Percentiles rank a stretch among this genome's conserved stretches.
phyloP scores from a whole-genome alignment of 2,888 invertebrate genomes.

The Acrobasis consociella region DNA sequence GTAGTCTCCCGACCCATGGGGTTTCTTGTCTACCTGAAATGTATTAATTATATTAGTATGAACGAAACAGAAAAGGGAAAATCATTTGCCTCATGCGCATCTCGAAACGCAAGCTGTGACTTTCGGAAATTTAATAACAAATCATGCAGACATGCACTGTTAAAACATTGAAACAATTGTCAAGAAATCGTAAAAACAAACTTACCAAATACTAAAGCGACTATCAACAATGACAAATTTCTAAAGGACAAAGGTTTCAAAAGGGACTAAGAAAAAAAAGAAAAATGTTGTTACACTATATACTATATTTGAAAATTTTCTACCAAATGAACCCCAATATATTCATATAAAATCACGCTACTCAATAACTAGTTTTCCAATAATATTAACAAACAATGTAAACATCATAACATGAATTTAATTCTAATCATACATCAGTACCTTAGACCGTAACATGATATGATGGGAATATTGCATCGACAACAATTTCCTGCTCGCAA shows the following conservation, averaged over 20 bases:
- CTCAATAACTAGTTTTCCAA: conserved; percentile 72
- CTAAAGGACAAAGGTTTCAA: conserved; percentile 31
- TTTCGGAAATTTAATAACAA: conserved; percentile 35
- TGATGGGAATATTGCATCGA: conserved; percentile 71
- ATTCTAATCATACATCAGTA: conserved; percentile 64
- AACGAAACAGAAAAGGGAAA: conserved; percentile 67
- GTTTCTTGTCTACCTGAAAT: conserved; percentile 80
- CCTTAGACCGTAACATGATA: conserved; percentile 65
- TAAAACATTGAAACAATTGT: conserved; percentile 39
- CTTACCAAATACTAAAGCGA: conserved; percentile 57
- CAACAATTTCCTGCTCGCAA: conserved; percentile 62
- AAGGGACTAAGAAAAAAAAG: conserved; percentile 55
- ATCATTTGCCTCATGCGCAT: conserved; percentile 54
- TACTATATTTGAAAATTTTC: conserved; percentile 78
- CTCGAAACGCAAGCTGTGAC: conserved; percentile 58
- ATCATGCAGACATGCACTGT: conserved; percentile 66
- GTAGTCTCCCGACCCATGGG: conserved; percentile 80
- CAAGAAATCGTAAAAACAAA: conserved; percentile 38
- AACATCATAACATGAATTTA: conserved; percentile 63
- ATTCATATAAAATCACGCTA: conserved; percentile 83
- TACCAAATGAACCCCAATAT: conserved; percentile 83
- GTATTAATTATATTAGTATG: conserved; percentile 81
- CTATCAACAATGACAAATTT: conserved; percentile 35
- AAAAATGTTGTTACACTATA: conserved; percentile 60
- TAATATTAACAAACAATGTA: conserved; percentile 81